Conservation (phyloP, 2,113 vertebrate genomes). For the Perca schrenkii region DNA sequence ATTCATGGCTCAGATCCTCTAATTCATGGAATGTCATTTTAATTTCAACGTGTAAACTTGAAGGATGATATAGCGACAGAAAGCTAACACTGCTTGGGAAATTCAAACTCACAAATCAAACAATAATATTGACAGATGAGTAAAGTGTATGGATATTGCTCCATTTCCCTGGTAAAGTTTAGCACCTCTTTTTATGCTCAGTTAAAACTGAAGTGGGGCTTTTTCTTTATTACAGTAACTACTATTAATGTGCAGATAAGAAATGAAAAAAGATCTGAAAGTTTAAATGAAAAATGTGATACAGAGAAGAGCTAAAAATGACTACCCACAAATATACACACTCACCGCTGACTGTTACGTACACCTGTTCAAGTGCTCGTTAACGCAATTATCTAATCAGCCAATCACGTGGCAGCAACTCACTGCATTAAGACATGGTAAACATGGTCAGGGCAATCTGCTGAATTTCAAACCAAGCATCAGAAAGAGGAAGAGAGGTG, state of each 20-base stretch:
- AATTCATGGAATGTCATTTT: conserved; percentile 26
- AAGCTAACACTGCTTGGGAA: neutral
- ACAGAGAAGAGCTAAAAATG: neutral
- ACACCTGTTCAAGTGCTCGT: no score
- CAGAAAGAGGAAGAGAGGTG: no score
- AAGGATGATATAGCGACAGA: conserved; percentile 16
- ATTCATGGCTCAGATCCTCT: conserved; percentile 19
- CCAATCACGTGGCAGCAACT: no score
- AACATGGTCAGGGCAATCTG: no score
- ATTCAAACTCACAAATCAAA: conserved; percentile 18
- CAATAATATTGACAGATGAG: conserved; percentile 4
- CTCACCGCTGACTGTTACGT: no score
- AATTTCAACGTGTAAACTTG: conserved; percentile 33
- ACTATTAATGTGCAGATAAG: neutral
- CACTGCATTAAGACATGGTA: no score
- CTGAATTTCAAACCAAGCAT: no score
- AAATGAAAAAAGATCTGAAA: neutral
- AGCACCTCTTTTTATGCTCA: neutral
- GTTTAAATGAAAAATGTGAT: conserved; percentile 6
- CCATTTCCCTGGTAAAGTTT: conserved; percentile 5
- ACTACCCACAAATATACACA: neutral
- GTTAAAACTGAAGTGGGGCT: neutral
- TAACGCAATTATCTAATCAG: no score
- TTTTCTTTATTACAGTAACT: conserved; percentile 1
- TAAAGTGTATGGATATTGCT: neutral